phyloP scores from a whole-genome alignment of 2,888 invertebrate species.

The Amiota communis region DNA sequence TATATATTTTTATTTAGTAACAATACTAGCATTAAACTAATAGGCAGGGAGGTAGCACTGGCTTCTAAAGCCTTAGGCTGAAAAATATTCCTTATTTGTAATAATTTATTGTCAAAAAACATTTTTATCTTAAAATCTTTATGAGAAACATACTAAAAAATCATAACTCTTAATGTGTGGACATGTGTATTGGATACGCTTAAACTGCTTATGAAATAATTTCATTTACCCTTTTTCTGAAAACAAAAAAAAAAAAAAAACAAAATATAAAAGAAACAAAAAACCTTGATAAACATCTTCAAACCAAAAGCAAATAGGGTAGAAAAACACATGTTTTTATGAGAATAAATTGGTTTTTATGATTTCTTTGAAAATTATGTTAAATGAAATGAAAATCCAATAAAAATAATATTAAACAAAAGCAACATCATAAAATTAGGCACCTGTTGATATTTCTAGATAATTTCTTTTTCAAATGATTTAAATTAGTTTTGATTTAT shows the following conservation, averaged over 20 bases:
- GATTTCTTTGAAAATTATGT: constrained; percentile 4
- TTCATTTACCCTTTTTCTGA: neutral
- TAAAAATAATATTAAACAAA: neutral
- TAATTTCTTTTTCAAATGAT: constrained; percentile 9
- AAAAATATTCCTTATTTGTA: too few relatives aligned
- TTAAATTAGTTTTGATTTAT: constrained; percentile 21
- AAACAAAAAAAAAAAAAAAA: neutral
- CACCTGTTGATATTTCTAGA: constrained; percentile 18
- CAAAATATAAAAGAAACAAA: constrained; percentile 2
- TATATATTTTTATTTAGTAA: too few relatives aligned
- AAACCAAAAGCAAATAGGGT: neutral
- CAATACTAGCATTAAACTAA: too few relatives aligned
- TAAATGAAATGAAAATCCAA: neutral
- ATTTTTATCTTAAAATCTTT: too few relatives aligned
- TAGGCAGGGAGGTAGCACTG: too few relatives aligned
- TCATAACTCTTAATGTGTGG: neutral
- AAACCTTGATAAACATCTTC: constrained; percentile 9
- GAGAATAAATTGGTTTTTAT: neutral
- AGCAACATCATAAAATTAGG: constrained; percentile 2
- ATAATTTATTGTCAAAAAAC: too few relatives aligned
- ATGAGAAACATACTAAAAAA: neutral
- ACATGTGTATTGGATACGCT: neutral
- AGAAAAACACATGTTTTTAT: constrained; percentile 19
- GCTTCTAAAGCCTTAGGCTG: too few relatives aligned
- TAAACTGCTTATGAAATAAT: neutral